A percentile compares a stretch with the other conserved stretches of the same genome.
phyloP scores from a whole-genome alignment of 2,888 invertebrate species.

The Cremastinae sp. region DNA sequence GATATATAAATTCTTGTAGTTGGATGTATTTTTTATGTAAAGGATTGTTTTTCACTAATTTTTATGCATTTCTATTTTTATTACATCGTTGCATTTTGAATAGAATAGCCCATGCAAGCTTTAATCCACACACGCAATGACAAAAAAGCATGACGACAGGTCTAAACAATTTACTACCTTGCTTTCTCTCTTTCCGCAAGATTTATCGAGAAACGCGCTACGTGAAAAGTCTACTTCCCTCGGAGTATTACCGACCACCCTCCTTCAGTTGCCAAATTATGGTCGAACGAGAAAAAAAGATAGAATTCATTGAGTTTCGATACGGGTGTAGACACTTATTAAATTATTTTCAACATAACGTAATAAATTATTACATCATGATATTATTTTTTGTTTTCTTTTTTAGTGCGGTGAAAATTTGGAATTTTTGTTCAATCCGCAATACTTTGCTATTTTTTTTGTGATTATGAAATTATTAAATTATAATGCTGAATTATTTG shows the following conservation, averaged over 20 bases:
- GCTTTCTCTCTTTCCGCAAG: slow-evolving; percentile 55
- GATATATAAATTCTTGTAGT: too few species aligned
- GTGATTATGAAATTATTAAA: too few species aligned
- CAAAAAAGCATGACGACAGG: slow-evolving; percentile 62
- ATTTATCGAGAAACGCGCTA: slow-evolving; percentile 67
- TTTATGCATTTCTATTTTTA: background rate
- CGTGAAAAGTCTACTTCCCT: slow-evolving; percentile 11
- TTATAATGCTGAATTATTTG: too few species aligned
- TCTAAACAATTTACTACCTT: slow-evolving; percentile 79
- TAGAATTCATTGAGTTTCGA: slow-evolving; percentile 32
- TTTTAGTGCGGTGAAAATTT: background rate
- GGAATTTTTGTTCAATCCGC: too few species aligned
- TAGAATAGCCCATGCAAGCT: slow-evolving; percentile 30
- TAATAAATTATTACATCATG: background rate
- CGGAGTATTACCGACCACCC: slow-evolving; percentile 45
- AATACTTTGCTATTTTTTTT: too few species aligned
- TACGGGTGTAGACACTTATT: slow-evolving; percentile 22
- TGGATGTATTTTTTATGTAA: too few species aligned
- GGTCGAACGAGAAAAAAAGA: slow-evolving; percentile 28
- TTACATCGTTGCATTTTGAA: background rate
- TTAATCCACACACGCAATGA: slow-evolving; percentile 63
- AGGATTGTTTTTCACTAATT: background rate
- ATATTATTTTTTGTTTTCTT: background rate
- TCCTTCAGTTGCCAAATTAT: slow-evolving; percentile 56
- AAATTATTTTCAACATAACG: slow-evolving; percentile 3